Percentiles rank a stretch among this genome's conserved stretches.
Conservation (phyloP, 2,113 vertebrate genomes). For the Amphiprion percula region DNA sequence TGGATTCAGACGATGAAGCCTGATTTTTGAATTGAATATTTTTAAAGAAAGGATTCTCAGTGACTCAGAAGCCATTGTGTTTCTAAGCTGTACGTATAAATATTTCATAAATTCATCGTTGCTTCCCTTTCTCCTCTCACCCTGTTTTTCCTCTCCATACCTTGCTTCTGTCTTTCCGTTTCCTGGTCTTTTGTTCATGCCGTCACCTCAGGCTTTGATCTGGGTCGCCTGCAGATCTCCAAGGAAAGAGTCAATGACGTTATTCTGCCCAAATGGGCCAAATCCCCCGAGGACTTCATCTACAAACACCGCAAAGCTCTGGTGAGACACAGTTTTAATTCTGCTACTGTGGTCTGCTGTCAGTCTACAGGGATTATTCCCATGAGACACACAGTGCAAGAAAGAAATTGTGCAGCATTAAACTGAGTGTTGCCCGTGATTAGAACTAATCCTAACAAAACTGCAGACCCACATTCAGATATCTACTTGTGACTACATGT, state of each 20-base stretch:
- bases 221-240: constrained; percentile 93
- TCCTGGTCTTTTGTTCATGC: too few relatives aligned
- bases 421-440: too few relatives aligned
- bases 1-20: too few relatives aligned
- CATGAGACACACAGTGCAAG: neutral
- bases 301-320: constrained; percentile 96
- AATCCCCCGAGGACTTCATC: constrained; percentile 97
- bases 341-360: neutral
- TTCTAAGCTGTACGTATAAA: too few relatives aligned
- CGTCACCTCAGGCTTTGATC: constrained; percentile 88
- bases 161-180: neutral
- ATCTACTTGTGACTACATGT: neutral
- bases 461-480: neutral
- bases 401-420: too few relatives aligned
- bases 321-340: constrained; percentile 82
- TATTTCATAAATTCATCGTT: too few relatives aligned
- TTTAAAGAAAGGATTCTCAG: too few relatives aligned
- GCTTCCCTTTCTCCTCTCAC: too few relatives aligned
- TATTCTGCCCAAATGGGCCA: constrained; percentile 95
- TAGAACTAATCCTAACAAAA: too few relatives aligned
- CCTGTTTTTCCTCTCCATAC: neutral
- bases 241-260: constrained; percentile 93
- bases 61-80: too few relatives aligned
- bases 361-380: neutral
- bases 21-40: too few relatives aligned